phyloP scores from a whole-genome alignment of 2,888 invertebrate species.

The Trissolcus japonicus region DNA sequence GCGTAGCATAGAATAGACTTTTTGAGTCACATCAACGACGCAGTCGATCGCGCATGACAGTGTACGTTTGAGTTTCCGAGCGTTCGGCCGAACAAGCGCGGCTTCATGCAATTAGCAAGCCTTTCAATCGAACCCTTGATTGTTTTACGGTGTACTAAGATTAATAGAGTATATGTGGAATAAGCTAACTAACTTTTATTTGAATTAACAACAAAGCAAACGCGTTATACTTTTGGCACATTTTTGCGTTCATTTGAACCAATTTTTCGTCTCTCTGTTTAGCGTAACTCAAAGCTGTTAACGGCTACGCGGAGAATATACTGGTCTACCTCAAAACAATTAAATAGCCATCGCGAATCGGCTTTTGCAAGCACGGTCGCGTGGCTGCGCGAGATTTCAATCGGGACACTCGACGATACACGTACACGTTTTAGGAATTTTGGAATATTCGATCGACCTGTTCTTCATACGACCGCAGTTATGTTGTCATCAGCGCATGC shows the following conservation, averaged over 20 bases:
- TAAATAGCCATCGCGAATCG: conserved; percentile 69
- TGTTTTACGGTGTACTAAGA: conserved; percentile 56
- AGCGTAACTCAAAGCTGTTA: conserved; percentile 72
- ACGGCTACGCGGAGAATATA: conserved; percentile 75
- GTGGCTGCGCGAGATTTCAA: conserved; percentile 66
- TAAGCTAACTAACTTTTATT: conserved; percentile 19
- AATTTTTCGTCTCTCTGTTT: conserved; percentile 67
- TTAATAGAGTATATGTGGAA: conserved; percentile 61
- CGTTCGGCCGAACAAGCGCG: conserved; percentile 17
- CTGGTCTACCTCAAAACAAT: conserved; percentile 75
- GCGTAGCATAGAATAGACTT: conserved; percentile 11
- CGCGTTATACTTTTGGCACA: conserved; percentile 52
- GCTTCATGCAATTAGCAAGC: conserved; percentile 39
- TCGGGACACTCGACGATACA: conserved; percentile 55
- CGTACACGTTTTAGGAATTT: conserved; percentile 13
- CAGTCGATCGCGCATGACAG: conserved; percentile 10
- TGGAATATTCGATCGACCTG: conserved; percentile 11
- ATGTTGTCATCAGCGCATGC: conserved; percentile 19
- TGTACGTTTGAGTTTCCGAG: conserved; percentile 26
- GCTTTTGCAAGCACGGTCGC: conserved; percentile 61
- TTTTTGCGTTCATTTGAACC: conserved; percentile 49
- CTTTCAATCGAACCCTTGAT: conserved; percentile 28
- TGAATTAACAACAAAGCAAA: conserved; percentile 16
- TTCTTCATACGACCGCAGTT: conserved; percentile 6
- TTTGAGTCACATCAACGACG: conserved; percentile 5